Conservation (phyloP, 2,888 invertebrate genomes). For the Cantharis nigra region DNA sequence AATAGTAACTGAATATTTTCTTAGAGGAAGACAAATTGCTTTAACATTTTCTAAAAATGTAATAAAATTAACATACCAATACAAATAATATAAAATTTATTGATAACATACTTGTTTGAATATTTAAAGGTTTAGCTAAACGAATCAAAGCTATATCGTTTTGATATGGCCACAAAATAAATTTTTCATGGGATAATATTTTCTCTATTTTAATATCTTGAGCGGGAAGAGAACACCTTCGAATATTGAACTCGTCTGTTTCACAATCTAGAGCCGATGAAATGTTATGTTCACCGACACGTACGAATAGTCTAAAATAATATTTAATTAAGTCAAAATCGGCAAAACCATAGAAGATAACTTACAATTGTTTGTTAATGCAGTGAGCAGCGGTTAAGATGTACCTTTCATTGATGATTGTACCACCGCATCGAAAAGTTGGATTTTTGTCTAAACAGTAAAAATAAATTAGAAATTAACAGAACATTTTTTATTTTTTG, state of each 20-base stretch:
- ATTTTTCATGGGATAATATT: slow-evolving; percentile 59
- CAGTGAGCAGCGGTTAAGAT: slow-evolving; percentile 67
- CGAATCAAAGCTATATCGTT: slow-evolving; percentile 66
- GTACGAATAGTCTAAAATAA: slow-evolving; percentile 59
- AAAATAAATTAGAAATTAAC: slow-evolving; percentile 37
- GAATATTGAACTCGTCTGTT: slow-evolving; percentile 35
- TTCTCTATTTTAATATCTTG: slow-evolving; percentile 59
- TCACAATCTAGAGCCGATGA: slow-evolving; percentile 56
- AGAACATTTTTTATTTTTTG: not conserved
- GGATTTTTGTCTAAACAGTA: not conserved
- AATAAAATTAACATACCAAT: not conserved
- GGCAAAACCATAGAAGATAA: slow-evolving; percentile 13
- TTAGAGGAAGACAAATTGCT: not conserved
- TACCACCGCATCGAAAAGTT: slow-evolving; percentile 56
- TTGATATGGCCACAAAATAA: slow-evolving; percentile 54
- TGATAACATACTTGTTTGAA: not conserved
- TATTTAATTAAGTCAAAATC: not conserved
- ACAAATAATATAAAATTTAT: not conserved
- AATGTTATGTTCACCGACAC: slow-evolving; percentile 66
- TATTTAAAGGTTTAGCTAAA: slow-evolving; percentile 45
- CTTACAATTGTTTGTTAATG: slow-evolving; percentile 52
- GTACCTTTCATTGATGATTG: slow-evolving; percentile 60
- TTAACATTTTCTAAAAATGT: not conserved
- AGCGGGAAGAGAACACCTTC: slow-evolving; percentile 53
- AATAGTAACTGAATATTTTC: not conserved